Conservation (phyloP, 2,113 vertebrate species). For the Penelope pileata region DNA sequence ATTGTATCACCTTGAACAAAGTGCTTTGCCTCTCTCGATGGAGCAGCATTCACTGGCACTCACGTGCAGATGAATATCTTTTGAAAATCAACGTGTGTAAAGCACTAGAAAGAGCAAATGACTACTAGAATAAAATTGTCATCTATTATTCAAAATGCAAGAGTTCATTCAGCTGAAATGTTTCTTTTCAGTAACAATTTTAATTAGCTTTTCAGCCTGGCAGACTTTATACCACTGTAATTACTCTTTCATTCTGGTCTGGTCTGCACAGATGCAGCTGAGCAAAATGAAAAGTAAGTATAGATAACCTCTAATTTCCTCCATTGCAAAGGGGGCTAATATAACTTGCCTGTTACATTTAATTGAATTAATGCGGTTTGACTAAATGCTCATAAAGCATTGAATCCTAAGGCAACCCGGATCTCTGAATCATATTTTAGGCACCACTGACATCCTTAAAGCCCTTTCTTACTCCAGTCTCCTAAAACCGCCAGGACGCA, state of each 20-base stretch:
- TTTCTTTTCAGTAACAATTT: slow-evolving; percentile 3
- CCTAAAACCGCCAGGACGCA: not conserved
- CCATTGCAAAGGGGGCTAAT: not conserved
- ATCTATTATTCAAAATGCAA: not conserved
- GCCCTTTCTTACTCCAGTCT: not conserved
- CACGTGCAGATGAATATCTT: not conserved
- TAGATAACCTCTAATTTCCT: not conserved
- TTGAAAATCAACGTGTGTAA: not conserved
- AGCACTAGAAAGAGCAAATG: not conserved
- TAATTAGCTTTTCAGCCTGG: slow-evolving; percentile 19
- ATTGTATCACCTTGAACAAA: not conserved
- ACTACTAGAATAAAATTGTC: not conserved
- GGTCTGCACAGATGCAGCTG: not conserved
- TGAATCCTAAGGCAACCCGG: not conserved
- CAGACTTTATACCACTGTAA: not conserved
- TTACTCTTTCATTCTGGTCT: not conserved
- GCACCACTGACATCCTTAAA: not conserved
- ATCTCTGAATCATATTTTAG: not conserved
- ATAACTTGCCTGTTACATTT: not conserved
- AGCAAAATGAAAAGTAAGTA: not conserved
- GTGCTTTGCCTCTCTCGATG: not conserved
- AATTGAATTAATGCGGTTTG: not conserved
- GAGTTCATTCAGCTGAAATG: slow-evolving; percentile 1
- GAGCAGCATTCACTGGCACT: not conserved
- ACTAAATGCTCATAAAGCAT: not conserved